Base-by-base conservation (phyloP, 2,888 invertebrate genomes). In the Tinea semifulvella region DNA sequence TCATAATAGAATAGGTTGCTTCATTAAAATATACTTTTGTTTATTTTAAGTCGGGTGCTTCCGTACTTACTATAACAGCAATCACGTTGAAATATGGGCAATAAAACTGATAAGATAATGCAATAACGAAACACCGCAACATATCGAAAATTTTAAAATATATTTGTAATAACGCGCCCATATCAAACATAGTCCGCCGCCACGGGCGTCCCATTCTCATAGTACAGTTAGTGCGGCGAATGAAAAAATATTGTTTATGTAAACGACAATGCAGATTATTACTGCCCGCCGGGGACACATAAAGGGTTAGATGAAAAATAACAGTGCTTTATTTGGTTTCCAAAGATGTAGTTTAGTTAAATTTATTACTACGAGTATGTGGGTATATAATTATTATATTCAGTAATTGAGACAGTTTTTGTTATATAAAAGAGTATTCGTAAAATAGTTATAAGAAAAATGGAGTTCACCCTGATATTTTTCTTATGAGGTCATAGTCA, bases 231-330 rank as follows among this genome's bases (percentile, higher is more conserved):
- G 66, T 66, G 60, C 59, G 56, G 61, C 56, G 58, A 65, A 66
- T 68, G 65, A 66, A 68, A 71, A 69, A 68, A 70, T 69, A 71
- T 68, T 55, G 61, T 56, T 58, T 63, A 67, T 68, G 63, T 66
- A 68, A 72, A 72, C 63, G 66, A 67, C 64, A 62, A 69, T 70
- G 68, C 67, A 73, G 67, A 72, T 70, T 72, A 72, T 68, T 66
- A 73, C 63, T 65, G 61, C 60, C 63, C 68, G 54, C 50, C 50
- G 58, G 72, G 68, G 70, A 70, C 64, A 55, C 60, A 63, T 68
- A 65, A 64, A 66, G 64, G 62, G 65, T 61, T 57, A 57, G 57
- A 63, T 55, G 65, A 67, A 65, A 62, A 65, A 36, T 40, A 46
- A 42, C 39, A 31, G 14, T 35, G 13, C 31, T 43, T 6, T 13